Base-by-base conservation (phyloP, 2,888 invertebrate species). In the Dexiosoma caninum region DNA sequence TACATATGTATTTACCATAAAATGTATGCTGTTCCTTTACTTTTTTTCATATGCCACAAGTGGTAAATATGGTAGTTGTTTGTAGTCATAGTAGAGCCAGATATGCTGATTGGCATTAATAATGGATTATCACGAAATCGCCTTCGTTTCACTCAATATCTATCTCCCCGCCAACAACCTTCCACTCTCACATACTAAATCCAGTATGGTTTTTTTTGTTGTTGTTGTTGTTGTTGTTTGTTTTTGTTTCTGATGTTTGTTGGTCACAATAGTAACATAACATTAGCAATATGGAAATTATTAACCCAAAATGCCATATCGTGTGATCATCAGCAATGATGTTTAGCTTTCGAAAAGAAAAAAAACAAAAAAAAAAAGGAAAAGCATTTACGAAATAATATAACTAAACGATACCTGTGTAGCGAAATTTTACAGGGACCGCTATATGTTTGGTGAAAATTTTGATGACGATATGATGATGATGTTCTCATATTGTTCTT, bases 91-190 rank as follows among this genome's bases (percentile, higher is more conserved):
- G 37, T 19, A 44, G 35, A 55, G 49, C 53, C 62, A 75, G 75
- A 84, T 88, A 89, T 90, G 88, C 88, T 90, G 90, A 90, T 90
- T 89, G 90, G 90, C 89, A 90, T 90, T 89, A 90, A 90, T 90
- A 90, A 90, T 90, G 89, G 90, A 90, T 90, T 90, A 90, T 90
- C 89, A 90, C 89, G 89, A 90, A 85, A 85, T 86, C 87, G 86
- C 83, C 84, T 87, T 86, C 67, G 46, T 81, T 51, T 51, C 10
- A 14, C 55, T 32, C 46, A 42, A 60, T 23, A 42, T 23, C 2
- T 37, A 16, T 7, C 10, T 16, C 19, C 44, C n/a, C 7, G 27
- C 27, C 3, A 27, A 27, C 27, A 27, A 27, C 3, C 44, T n/a
- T n/a, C 23, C 44, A 1, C 35, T 23, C 9, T 14, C 27, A 16